Conservation (phyloP, 2,113 vertebrate species). For the Rhegmatorhina hoffmannsi region DNA sequence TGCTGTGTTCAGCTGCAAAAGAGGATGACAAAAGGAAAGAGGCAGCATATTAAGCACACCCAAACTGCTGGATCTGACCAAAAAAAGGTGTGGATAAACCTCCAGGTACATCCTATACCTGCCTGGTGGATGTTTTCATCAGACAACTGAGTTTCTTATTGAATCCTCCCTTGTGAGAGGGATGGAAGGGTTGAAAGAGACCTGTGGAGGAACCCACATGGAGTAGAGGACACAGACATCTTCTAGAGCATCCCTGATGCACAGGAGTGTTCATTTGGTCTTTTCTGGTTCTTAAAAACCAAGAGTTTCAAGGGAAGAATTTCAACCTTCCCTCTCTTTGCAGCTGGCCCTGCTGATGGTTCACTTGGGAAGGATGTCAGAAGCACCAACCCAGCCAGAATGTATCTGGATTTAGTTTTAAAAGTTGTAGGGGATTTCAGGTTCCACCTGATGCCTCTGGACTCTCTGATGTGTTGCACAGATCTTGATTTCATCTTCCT, state of each 20-base stretch:
- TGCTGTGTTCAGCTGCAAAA: neutral
- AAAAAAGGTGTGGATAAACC: neutral
- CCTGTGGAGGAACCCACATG: fast-evolving
- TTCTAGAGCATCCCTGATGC: neutral
- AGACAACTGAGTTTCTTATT: neutral
- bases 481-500: neutral
- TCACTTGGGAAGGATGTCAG: neutral
- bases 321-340: neutral
- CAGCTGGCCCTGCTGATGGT: neutral
- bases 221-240: neutral
- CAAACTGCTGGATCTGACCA: neutral
- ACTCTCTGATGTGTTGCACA: neutral
- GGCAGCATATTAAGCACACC: neutral
- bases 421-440: neutral
- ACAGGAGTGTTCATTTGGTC: neutral
- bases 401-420: neutral
- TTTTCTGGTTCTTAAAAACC: neutral
- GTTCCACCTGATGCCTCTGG: neutral
- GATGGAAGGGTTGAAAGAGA: neutral
- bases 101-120: neutral
- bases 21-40: neutral
- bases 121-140: neutral
- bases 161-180: neutral
- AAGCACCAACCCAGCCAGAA: neutral
- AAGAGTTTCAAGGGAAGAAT: neutral